Conservation (phyloP, 2,113 vertebrate genomes). For the Entomyzon cyanotis region DNA sequence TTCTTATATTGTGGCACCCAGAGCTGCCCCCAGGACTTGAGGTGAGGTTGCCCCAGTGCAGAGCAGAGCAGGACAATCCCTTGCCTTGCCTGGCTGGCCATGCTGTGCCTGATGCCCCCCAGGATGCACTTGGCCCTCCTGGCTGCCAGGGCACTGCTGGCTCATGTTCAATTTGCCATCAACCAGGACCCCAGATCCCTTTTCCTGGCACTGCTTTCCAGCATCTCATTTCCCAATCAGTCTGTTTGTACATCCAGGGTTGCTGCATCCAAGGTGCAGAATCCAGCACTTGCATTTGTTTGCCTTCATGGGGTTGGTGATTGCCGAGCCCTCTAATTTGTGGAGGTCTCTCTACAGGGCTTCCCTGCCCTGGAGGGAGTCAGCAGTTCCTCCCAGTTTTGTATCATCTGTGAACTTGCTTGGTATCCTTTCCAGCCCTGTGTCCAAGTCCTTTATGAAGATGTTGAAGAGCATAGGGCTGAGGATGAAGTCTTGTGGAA, state of each 20-base stretch:
- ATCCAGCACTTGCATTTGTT: neutral
- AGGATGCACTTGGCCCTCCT: neutral
- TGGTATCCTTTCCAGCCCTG: neutral
- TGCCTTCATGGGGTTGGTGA: neutral
- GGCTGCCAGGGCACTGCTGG: neutral
- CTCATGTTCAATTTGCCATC: fast-evolving
- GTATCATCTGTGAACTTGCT: too few relatives aligned
- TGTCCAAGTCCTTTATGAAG: neutral
- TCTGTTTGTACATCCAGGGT: fast-evolving
- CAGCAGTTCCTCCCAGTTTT: too few relatives aligned
- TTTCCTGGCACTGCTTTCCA: neutral
- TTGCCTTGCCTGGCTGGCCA: neutral
- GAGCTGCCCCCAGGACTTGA: fast-evolving
- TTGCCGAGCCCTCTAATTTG: neutral
- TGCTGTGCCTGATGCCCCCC: neutral
- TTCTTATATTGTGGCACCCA: neutral
- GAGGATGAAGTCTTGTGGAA: neutral
- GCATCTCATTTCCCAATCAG: neutral
- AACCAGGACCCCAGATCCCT: neutral
- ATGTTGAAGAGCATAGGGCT: neutral
- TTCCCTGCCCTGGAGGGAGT: too few relatives aligned
- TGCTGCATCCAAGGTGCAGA: neutral
- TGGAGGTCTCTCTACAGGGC: too few relatives aligned
- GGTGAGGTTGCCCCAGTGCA: neutral
- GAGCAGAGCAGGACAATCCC: neutral